Base-by-base conservation (phyloP, 2,888 invertebrate genomes). In the Drosophila subsilvestris region DNA sequence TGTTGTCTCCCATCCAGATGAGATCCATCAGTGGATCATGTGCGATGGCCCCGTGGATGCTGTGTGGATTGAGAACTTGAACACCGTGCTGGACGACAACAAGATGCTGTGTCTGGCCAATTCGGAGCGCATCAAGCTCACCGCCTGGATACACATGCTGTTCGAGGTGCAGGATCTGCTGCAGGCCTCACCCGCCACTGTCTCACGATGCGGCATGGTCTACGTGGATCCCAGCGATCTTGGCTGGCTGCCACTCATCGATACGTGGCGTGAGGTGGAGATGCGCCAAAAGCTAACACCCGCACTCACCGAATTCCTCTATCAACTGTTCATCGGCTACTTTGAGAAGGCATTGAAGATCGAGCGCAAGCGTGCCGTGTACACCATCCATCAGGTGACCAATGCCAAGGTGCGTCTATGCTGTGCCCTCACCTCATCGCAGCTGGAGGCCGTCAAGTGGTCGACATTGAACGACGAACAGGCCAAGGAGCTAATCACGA, bases 11-110 rank as follows among this genome's bases (percentile, higher is more conserved):
- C 20, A 20, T 20, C 2, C 20, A 63, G 94, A 93, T 5, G 93
- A 94, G 62, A 95, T 97, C 80, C 97, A 98, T 90, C 97, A 98
- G 88, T 98, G 98, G 98, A 94, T 98, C 58, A 94, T 97, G 47
- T 97, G 97, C 91, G 98, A 98, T 90, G 98, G 98, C 0, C 98
- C 97, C 0, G 97, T 98, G 0, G 98, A 98, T 91, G 97, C 98
- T 0, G 95, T 97, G 20, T 98, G 98, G 98, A 98, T 98, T 74
- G 98, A 98, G 92, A 98, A 97, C 90, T 95, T 98, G 94, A 98
- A 98, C 91, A 97, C 98, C 0, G 97, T 97, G 0, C 93, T 98
- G 7, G 98, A 98, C 89, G 98, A 98, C 89, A 98, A 98, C 91
- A 98, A 98, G 93, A 97, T 98, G 97, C 91, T 98, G 43, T 98